Base-by-base conservation (phyloP, 2,113 vertebrate genomes). In the Sminthopsis crassicaudata region DNA sequence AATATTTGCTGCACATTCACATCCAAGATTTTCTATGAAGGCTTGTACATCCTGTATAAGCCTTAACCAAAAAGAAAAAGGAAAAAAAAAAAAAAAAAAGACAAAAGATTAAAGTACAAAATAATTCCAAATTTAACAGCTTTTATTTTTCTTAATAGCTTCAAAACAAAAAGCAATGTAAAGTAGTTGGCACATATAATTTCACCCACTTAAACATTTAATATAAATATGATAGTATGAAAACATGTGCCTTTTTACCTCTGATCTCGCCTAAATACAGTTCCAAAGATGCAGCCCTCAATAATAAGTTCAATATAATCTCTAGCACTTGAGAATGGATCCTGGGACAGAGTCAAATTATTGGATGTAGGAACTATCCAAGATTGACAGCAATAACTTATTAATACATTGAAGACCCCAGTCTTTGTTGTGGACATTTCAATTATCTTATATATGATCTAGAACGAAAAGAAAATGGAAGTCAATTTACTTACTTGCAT, bases 261-360 rank as follows among this genome's bases (percentile, higher is more conserved):
- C 67, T 99, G 99, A 97, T 99, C 99, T 97, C 98, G 99, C 96
- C 99, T 99, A 97, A 99, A 99, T 92, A 99, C 99, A 24, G 99
- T 99, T 91, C 99, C 99, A 93, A 99, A 99, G 30, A 99, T 92
- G 95, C 99, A 99, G 0, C 99, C 99, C 97, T 99, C 99, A 2
- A 98, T 96, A 90, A 99, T 95, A 57, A 99, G 98, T 97, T 99
- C 97, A 26, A 98, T 96, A 25, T 99, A 99, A 95, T 95, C 98
- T 93, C 98, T 98, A 97, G 99, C 99, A 95, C 98, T 98, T 89
- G 98, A 97, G 91, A 99, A 98, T 46, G 93, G 89, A 0, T 92
- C 67, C 91, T 97, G 96, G 25, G 97, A 94, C 46, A 55, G 93
- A 95, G 90, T 54, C 88, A 53, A 48, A 36, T 97, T 90, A 93